Evolutionary conservation across 2,113 vertebrate species (phyloP), one percentile per base, ranked within the genome.

Genomic region (Bambusicola thoracicus): DNA sequence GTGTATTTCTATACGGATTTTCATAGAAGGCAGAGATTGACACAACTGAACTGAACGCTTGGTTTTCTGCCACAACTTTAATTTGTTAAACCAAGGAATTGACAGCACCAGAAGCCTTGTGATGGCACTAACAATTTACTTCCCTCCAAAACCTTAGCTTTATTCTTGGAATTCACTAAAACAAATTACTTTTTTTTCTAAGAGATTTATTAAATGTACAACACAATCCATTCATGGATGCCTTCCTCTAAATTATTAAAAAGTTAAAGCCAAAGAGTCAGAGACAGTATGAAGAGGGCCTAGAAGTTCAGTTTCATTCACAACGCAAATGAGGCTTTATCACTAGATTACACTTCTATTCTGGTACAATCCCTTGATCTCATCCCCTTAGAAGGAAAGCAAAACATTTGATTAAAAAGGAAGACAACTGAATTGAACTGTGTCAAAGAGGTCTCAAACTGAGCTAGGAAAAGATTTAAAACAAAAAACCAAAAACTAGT

Each of bases 321-420:
- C 16, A 61, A 56, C 1, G 3, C 22, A 3, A 1, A 40, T 0
- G 0, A 88, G 40, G 43, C 87, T 94, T 69, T 89, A 94, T 76
- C 48, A 69, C 43, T 48, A 79, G 65, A 86, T 92, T 93, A 92
- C 18, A 66, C 53, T 79, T 92, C 87, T 84, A 84, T 90, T 92
- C 53, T 93, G 30, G 74, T 89, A 88, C 32, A 93, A 86, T 84
- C 83, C 77, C 86, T 89, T 90, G 62, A 92, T 86, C 69, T 86
- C 66, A 93, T 81, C 66, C 56, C 63, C 44, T 93, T 56, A 84
- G 34, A 68, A 51, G 83, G 32, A 93, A 93, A 90, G 61, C 11
- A 86, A 77, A 85, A 93, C 46, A 77, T 83, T 78, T 94, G 32
- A 94, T 92, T 84, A 87, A 88, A 93, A 93, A 90, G 41, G 13